Conservation (phyloP, 1,140 invertebrate genomes). For the Drosophila elegans region DNA sequence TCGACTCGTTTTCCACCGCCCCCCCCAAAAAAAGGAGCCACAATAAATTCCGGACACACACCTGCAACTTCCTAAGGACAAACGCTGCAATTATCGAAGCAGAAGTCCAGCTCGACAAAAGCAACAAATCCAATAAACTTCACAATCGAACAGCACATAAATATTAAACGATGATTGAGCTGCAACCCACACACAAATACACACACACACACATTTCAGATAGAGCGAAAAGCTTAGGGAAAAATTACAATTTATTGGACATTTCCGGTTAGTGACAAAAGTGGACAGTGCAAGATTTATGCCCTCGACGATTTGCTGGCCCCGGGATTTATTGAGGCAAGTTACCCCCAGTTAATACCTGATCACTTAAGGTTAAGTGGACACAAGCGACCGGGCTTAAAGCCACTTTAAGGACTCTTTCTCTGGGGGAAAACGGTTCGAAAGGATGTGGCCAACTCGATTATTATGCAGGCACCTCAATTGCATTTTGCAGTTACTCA, state of each 20-base stretch:
- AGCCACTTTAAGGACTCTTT: conserved; percentile 22
- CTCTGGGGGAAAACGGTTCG: not conserved
- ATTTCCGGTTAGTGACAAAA: conserved; percentile 76
- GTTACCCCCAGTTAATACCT: conserved; percentile 59
- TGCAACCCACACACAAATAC: conserved; percentile 46
- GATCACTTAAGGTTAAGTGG: conserved; percentile 63
- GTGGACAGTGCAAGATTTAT: conserved; percentile 79
- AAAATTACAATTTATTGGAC: conserved; percentile 83
- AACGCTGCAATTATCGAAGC: conserved; percentile 70
- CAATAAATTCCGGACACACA: conserved; percentile 74
- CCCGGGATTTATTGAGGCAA: conserved; percentile 51
- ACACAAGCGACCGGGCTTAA: conserved; percentile 13
- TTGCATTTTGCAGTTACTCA: conserved; percentile 78
- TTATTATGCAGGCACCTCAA: conserved; percentile 79
- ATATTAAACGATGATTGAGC: conserved; percentile 83
- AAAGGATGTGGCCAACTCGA: conserved; percentile 48
- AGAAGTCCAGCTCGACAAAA: conserved; percentile 40
- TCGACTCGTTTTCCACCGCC: conserved; percentile 51
- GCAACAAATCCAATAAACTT: conserved; percentile 81
- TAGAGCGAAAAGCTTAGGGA: conserved; percentile 61
- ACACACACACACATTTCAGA: not conserved
- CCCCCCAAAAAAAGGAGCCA: conserved; percentile 9
- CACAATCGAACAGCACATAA: conserved; percentile 79
- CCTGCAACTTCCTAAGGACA: conserved; percentile 57
- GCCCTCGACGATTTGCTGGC: conserved; percentile 57